Conservation (phyloP, 2,113 vertebrate species). For the Petaurus breviceps region DNA sequence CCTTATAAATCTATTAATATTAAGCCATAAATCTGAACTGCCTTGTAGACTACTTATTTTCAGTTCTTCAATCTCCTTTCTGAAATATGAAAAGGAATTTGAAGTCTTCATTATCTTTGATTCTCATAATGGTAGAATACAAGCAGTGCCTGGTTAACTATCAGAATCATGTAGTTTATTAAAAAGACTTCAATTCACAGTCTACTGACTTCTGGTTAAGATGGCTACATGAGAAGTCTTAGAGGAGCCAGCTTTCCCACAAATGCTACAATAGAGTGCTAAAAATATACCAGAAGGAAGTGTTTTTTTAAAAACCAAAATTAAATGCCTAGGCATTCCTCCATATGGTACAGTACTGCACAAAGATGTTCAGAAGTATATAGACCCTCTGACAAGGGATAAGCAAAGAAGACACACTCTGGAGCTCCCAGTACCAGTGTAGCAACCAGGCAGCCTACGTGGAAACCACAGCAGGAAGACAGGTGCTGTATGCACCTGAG, state of each 20-base stretch:
- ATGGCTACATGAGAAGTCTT: not conserved
- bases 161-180: constrained; percentile 37
- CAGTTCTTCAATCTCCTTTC: constrained; percentile 65
- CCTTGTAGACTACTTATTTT: constrained; percentile 65
- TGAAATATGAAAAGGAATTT: constrained; percentile 64
- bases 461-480: too few species aligned
- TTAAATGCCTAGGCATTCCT: not conserved
- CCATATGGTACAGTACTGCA: not conserved
- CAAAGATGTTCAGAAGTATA: not conserved
- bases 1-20: constrained; percentile 60
- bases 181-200: constrained; percentile 13
- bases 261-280: not conserved
- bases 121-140: constrained; percentile 43
- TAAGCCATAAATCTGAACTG: constrained; percentile 51
- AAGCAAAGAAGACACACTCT: not conserved
- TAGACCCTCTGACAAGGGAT: not conserved
- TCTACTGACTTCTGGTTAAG: not conserved
- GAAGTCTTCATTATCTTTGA: constrained; percentile 45
- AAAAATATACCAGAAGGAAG: not conserved
- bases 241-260: not conserved
- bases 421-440: not conserved
- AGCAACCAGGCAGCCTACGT: too few species aligned
- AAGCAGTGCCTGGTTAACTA: not conserved
- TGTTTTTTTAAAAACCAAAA: not conserved
- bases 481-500: not conserved